Evolutionary conservation across 2,113 vertebrate species (phyloP).

Genomic region (Cochlearius cochlearius): DNA sequence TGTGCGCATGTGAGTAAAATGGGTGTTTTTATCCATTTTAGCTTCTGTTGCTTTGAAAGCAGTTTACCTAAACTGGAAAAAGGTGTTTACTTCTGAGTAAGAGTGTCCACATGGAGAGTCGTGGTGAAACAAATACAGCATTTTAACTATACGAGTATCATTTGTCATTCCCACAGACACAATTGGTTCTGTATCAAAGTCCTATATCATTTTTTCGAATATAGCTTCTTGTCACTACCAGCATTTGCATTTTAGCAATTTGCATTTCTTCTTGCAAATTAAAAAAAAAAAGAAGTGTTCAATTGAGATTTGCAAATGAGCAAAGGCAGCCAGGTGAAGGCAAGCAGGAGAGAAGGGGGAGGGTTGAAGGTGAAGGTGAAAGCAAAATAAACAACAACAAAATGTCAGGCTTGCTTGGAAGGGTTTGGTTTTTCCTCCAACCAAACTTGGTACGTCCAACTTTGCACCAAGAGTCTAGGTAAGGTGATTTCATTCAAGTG

Average conservation of each 20-base stretch:
- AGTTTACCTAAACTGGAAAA: conserved; percentile 25
- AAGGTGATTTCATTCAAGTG: background rate
- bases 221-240: conserved; percentile 45
- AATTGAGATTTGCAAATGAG: conserved; percentile 57
- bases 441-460: background rate
- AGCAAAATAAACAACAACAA: background rate
- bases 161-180: conserved; percentile 38
- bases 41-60: conserved; percentile 18
- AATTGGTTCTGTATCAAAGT: conserved; percentile 39
- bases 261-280: conserved; percentile 64
- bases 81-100: conserved; percentile 2
- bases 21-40: background rate
- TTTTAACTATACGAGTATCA: conserved; percentile 33
- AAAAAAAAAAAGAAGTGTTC: conserved; percentile 27
- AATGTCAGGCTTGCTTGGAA: background rate
- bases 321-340: conserved; percentile 33
- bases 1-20: background rate
- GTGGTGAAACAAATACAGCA: background rate
- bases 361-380: background rate
- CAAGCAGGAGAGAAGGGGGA: background rate
- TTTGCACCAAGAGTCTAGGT: background rate
- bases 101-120: conserved; percentile 5
- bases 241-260: conserved; percentile 62
- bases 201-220: conserved; percentile 34
- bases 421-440: background rate